Evolutionary conservation across 2,888 invertebrate genomes (phyloP), one percentile per base, ranked within the genome.

Genomic region (Pemphredon lugubris): DNA sequence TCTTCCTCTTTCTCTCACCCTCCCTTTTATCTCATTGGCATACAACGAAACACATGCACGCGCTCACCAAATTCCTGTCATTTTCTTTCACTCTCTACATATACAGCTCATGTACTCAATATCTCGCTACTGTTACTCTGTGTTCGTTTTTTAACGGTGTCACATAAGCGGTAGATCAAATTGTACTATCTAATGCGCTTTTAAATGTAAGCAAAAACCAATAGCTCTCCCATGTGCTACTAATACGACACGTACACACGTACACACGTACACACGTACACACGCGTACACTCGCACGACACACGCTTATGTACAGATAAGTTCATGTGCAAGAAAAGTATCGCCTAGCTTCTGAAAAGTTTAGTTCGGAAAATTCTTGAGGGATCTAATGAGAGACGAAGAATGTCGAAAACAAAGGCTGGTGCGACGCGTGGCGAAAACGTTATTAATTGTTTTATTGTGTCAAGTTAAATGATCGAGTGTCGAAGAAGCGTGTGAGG

Each of bases 291-390:
- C n/a, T n/a, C n/a, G n/a, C n/a, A n/a, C n/a, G n/a, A 18, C 48
- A 9, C 54, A 55, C 44, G 16, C 21, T 58, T 61, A 54, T 55
- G 21, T 73, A 63, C 54, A 79, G 26, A 69, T 60, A 58, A 50
- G 54, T 69, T 48, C 39, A 40, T 64, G 69, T 69, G 76, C 60
- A 65, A 55, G 37, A 60, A 68, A 26, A 55, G 44, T 47, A 48
- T 69, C 45, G 45, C 61, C 70, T 69, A 57, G 51, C 26, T 67
- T 68, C 40, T 57, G 47, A 21, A 32, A 23, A 40, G 14, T 11
- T 9, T 55, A 16, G 11, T n/a, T 40, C 7, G 21, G 11, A 40
- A 5, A 40, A 9, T 40, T 4, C 7, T 9, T 16, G 40, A 16
- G 40, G 11, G 40, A 16, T 16, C 14, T 14, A 16, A 16, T 16